Evolutionary conservation across 2,797 vertebrate genomes (phyloP).

Genomic region (Pseudochirops corinnae): DNA sequence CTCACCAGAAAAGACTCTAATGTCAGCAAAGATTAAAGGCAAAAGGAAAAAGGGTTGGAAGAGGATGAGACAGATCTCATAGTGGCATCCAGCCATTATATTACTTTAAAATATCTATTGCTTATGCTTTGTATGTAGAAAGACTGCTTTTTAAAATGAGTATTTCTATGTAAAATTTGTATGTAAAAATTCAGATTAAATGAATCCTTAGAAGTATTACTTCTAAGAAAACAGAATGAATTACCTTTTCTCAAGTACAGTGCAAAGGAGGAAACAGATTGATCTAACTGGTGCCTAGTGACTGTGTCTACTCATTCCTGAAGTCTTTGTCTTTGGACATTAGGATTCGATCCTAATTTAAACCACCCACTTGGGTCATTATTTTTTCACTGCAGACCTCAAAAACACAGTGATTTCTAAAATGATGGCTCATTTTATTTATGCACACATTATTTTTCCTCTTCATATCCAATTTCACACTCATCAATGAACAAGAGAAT

Average conservation of each 20-base stretch:
- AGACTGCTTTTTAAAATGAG: neutral
- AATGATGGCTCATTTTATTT: neutral
- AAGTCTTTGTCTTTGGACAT: constrained; percentile 20
- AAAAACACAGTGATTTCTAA: constrained; percentile 9
- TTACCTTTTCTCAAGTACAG: neutral
- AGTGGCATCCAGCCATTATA: neutral
- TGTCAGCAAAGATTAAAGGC: neutral
- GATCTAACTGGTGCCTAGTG: neutral
- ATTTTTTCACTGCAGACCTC: constrained; percentile 36
- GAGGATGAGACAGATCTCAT: neutral
- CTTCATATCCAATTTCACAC: neutral
- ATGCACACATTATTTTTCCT: neutral
- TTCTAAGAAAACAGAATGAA: neutral
- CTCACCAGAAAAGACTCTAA: too few relatives aligned
- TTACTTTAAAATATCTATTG: neutral
- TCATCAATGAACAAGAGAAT: neutral
- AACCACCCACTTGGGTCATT: neutral
- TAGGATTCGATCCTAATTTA: constrained; percentile 35
- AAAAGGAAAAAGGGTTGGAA: neutral
- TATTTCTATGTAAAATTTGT: neutral
- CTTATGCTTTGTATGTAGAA: neutral
- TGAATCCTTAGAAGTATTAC: neutral
- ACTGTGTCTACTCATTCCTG: neutral
- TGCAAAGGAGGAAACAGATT: neutral
- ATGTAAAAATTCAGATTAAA: neutral